Evolutionary conservation across 2,888 invertebrate genomes (phyloP).

Genomic region (Drosophila rellima): DNA sequence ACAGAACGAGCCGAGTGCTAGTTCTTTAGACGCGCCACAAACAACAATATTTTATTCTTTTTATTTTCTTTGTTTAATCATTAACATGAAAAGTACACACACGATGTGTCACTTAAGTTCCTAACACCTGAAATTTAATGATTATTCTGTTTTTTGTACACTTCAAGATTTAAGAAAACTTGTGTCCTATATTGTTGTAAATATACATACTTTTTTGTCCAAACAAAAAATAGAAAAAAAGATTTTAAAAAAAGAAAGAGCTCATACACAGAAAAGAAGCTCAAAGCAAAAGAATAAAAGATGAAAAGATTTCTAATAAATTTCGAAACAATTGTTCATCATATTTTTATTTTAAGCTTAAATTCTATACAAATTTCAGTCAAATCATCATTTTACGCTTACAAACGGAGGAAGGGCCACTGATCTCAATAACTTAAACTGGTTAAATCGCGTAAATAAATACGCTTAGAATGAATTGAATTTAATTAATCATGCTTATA

Average conservation of each 20-base stretch:
- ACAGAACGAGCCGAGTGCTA: slow-evolving; percentile 40
- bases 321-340: slow-evolving; percentile 66
- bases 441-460: slow-evolving; percentile 1
- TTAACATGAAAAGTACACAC: slow-evolving; percentile 30
- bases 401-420: slow-evolving; percentile 50
- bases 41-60: slow-evolving; percentile 38
- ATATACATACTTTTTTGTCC: slow-evolving; percentile 40
- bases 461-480: neutral
- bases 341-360: slow-evolving; percentile 75
- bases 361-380: slow-evolving; percentile 68
- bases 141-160: slow-evolving; percentile 61
- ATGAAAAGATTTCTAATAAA: slow-evolving; percentile 59
- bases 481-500: too few relatives aligned
- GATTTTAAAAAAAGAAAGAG: slow-evolving; percentile 45
- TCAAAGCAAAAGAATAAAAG: slow-evolving; percentile 54
- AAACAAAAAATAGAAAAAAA: slow-evolving; percentile 39
- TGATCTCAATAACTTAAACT: slow-evolving; percentile 19
- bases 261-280: slow-evolving; percentile 63
- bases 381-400: slow-evolving; percentile 41
- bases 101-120: slow-evolving; percentile 50
- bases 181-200: slow-evolving; percentile 55
- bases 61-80: slow-evolving; percentile 43
- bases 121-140: slow-evolving; percentile 49
- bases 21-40: slow-evolving; percentile 51
- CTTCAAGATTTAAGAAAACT: slow-evolving; percentile 55